Conservation (phyloP, 2,888 invertebrate genomes). For the Thalpophila matura region DNA sequence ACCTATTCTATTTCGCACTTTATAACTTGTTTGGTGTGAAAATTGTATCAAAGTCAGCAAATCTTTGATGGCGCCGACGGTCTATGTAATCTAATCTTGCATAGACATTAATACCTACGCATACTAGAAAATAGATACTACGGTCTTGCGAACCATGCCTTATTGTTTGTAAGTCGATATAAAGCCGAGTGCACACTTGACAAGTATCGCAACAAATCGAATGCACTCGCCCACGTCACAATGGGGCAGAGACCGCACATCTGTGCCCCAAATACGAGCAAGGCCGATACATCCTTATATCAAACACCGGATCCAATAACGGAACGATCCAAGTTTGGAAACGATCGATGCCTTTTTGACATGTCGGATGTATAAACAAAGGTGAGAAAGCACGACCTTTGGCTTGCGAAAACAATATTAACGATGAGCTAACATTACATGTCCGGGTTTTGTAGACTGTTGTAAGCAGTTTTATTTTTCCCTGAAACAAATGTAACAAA, state of each 20-base stretch:
- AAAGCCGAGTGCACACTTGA: slow-evolving; percentile 41
- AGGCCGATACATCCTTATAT: slow-evolving; percentile 82
- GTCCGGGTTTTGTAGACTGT: neutral
- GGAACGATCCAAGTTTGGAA: slow-evolving; percentile 70
- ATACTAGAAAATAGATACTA: slow-evolving; percentile 48
- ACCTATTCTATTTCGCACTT: slow-evolving; percentile 41
- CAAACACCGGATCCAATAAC: slow-evolving; percentile 74
- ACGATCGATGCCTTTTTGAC: slow-evolving; percentile 72
- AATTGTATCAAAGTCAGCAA: slow-evolving; percentile 49
- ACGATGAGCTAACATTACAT: slow-evolving; percentile 7
- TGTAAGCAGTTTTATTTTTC: slow-evolving; percentile 2
- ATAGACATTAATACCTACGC: slow-evolving; percentile 26
- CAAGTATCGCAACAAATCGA: slow-evolving; percentile 60
- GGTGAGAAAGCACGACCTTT: slow-evolving; percentile 47
- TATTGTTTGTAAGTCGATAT: slow-evolving; percentile 52
- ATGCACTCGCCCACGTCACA: slow-evolving; percentile 71
- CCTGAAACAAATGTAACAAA: slow-evolving; percentile 15
- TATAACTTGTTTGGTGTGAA: slow-evolving; percentile 24
- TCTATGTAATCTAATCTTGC: slow-evolving; percentile 53
- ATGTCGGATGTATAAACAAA: slow-evolving; percentile 66
- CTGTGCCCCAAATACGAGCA: slow-evolving; percentile 81
- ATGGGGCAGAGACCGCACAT: slow-evolving; percentile 73
- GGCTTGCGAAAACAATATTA: slow-evolving; percentile 20
- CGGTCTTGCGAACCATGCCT: slow-evolving; percentile 19
- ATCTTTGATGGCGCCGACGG: slow-evolving; percentile 55